Evolutionary conservation across 2,113 vertebrate genomes (phyloP).

Genomic region (Labeo catla): DNA sequence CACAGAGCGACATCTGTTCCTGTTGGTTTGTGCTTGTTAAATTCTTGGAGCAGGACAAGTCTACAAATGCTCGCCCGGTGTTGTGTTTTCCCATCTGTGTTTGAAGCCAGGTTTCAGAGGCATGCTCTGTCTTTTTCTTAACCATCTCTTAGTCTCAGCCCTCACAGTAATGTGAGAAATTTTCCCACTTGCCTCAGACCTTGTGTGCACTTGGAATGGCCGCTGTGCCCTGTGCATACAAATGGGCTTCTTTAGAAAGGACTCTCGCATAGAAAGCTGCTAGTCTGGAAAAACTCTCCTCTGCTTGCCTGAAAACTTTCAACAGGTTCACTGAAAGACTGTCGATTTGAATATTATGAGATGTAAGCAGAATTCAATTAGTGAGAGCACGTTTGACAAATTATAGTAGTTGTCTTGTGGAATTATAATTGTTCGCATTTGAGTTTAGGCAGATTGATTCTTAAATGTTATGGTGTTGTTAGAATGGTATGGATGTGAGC

Average conservation of each 20-base stretch:
- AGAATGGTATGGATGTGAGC: background rate
- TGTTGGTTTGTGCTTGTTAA: background rate
- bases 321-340: constrained; percentile 17
- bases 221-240: constrained; percentile 61
- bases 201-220: constrained; percentile 61
- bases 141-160: constrained; percentile 28
- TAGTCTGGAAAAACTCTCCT: constrained; percentile 35
- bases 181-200: constrained; percentile 55
- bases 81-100: constrained; percentile 14
- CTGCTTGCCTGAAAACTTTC: constrained; percentile 23
- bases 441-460: background rate
- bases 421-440: background rate
- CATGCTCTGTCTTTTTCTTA: constrained; percentile 35
- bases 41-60: constrained; percentile 5
- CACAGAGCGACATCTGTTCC: background rate
- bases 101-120: constrained; percentile 53
- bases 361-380: background rate
- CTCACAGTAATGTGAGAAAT: constrained; percentile 62
- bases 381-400: constrained; percentile 4
- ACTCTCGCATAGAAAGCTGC: constrained; percentile 48
- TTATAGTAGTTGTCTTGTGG: background rate
- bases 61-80: background rate
- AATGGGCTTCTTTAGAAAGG: constrained; percentile 60
- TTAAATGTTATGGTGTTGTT: background rate
- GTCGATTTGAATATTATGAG: constrained; percentile 1